phyloP scores from a whole-genome alignment of 2,888 invertebrate species.

The Leptinotarsa haldemani region DNA sequence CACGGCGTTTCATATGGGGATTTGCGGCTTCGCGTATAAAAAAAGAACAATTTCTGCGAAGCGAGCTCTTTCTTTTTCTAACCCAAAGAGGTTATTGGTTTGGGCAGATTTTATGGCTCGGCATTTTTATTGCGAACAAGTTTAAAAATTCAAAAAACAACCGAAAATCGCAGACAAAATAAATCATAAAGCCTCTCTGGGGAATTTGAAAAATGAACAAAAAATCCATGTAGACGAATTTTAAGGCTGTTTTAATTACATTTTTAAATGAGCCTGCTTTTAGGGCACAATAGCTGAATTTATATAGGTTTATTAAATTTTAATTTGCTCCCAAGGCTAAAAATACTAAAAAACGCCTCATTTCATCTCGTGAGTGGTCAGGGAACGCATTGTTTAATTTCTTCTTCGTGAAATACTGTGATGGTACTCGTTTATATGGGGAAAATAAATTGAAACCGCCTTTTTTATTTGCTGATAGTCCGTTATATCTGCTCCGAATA shows the following conservation, averaged over 20 bases:
- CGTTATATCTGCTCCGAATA: slow-evolving; percentile 18
- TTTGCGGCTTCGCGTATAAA: slow-evolving; percentile 44
- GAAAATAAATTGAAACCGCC: slow-evolving; percentile 41
- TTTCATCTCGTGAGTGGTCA: slow-evolving; percentile 41
- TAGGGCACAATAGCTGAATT: slow-evolving; percentile 62
- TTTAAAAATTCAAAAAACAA: slow-evolving; percentile 66
- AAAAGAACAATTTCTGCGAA: slow-evolving; percentile 49
- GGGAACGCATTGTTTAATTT: slow-evolving; percentile 48
- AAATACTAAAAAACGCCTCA: slow-evolving; percentile 49
- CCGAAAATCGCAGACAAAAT: slow-evolving; percentile 66
- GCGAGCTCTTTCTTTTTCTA: slow-evolving; percentile 47
- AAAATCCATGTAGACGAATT: slow-evolving; percentile 54
- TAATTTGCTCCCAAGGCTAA: slow-evolving; percentile 58
- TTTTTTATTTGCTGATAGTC: slow-evolving; percentile 27
- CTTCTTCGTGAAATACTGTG: slow-evolving; percentile 50
- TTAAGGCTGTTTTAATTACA: slow-evolving; percentile 63
- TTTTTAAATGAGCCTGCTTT: slow-evolving; percentile 61
- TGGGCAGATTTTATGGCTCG: slow-evolving; percentile 61
- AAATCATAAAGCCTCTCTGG: slow-evolving; percentile 63
- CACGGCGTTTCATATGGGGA: slow-evolving; percentile 46
- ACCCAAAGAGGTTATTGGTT: slow-evolving; percentile 50
- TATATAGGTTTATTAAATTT: slow-evolving; percentile 67
- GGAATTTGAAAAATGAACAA: slow-evolving; percentile 63
- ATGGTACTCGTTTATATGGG: slow-evolving; percentile 40
- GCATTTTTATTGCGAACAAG: slow-evolving; percentile 65